Base-by-base conservation (phyloP, 2,113 vertebrate genomes). In the Thamnophis sirtalis region DNA sequence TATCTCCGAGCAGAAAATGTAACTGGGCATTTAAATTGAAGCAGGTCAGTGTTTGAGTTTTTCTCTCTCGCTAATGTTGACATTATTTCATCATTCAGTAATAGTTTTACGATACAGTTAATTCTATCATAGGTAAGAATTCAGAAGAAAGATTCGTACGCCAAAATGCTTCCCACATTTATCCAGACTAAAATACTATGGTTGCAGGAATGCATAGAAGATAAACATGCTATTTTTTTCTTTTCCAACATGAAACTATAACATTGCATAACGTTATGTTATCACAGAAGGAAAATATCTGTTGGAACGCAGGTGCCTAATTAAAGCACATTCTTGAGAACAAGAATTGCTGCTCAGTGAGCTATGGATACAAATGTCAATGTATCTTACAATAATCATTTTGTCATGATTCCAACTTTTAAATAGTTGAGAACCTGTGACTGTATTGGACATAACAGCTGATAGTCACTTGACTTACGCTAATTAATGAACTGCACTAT, bases 391-490 rank as follows among this genome's bases (percentile, higher is more conserved):
- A 88, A 95, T 33, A 55, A 56, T 87, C 24, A 54, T 95, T 96
- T 95, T 96, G 94, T 95, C 95, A 92, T 91, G 92, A 92, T 92
- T 96, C 96, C 95, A 97, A 94, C 93, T 96, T 95, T 92, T 92
- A 96, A 98, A 99, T 98, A 98, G 97, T 98, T 98, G 97, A 98
- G 96, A 97, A 97, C 98, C 97, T 98, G 96, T 98, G 98, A 98
- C 98, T 95, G 55, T 93, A 97, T 89, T 97, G 97, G 98, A 98
- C 97, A 98, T 98, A 98, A 96, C 98, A 98, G 98, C 98, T 98
- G 98, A 99, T 97, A 96, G 97, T 98, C 99, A 98, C 97, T 98
- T 98, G 98, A 98, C 97, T 98, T 97, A 43, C 97, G 97, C 98
- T 97, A 98, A 98, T 98, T 98, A 96, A 97, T 97, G 98, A 98